Evolutionary conservation across 2,888 invertebrate genomes (phyloP).

Genomic region (Athalia cordata): DNA sequence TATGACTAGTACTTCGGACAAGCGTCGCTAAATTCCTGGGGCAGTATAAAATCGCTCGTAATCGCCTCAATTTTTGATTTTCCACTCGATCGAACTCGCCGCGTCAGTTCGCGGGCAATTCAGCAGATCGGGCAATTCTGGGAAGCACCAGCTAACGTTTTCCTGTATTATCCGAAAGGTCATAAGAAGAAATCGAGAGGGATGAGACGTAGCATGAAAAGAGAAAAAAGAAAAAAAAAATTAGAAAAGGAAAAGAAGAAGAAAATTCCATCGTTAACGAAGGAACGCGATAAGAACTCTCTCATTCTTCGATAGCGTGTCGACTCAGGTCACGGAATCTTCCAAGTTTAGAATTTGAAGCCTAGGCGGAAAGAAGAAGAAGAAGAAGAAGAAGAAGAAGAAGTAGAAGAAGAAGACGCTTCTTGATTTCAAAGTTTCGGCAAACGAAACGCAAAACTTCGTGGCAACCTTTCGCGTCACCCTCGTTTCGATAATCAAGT

Average conservation of each 20-base stretch:
- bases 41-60: conserved; percentile 15
- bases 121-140: conserved; percentile 25
- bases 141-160: conserved; percentile 10
- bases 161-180: conserved; percentile 11
- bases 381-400: too few species aligned
- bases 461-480: conserved; percentile 44
- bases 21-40: conserved; percentile 2
- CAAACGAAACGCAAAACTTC: conserved; percentile 26
- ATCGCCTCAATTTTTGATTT: conserved; percentile 41
- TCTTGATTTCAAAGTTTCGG: conserved; percentile 33
- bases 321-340: conserved; percentile 4
- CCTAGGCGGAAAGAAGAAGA: not conserved
- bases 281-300: conserved; percentile 35
- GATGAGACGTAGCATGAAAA: conserved; percentile 9
- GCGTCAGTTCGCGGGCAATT: conserved; percentile 29
- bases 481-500: conserved; percentile 66
- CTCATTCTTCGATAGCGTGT: conserved; percentile 3
- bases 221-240: not conserved
- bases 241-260: not conserved
- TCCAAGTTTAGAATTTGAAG: conserved; percentile 23
- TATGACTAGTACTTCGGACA: conserved; percentile 15
- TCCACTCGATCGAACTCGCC: conserved; percentile 33
- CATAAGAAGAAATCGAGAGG: conserved; percentile 1
- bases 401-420: not conserved
- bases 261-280: conserved; percentile 17